Evolutionary conservation across 2,113 vertebrate species (phyloP), one percentile per base, ranked within the genome.

Genomic region (Trichomycterus rosablanca): DNA sequence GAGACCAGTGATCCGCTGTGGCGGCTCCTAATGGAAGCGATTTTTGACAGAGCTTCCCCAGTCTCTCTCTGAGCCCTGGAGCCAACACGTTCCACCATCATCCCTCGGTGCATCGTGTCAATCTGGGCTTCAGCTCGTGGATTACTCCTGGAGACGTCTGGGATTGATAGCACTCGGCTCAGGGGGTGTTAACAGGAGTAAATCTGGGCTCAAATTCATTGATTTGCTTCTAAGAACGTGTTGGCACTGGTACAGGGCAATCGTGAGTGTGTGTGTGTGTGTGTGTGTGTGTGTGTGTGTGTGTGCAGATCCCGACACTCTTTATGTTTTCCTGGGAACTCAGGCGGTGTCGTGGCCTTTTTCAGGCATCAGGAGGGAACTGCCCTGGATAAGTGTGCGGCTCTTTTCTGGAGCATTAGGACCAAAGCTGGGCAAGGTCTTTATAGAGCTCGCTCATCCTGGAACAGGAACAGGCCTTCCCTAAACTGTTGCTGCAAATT

Each of bases 171-270:
- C 44, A 39, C 22, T 24, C 18, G 45, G 45, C 59, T 50, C 45
- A 14, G 6, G 5, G 32, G 10, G 32, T 10, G 57, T 45, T 45
- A 30, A 59, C 26, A 32, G 40, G 26, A 34, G 18, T 11, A 43
- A 59, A 46, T 26, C 43, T 15, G 28, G 20, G 57, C 57, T 59
- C 44, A 46, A 48, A 48, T 50, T 28, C 49, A 50, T 50, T 16
- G 44, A 59, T 28, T 7, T 37, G 30, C 56, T 28, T 57, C 42
- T 15, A 22, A 5, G 20, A 20, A 39, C 44, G n/a, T 44, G 24
- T 18, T 49, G 43, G 58, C 58, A 49, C 12, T 18, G 28, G 16
- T 18, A 37, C 19, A 59, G 23, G 24, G 12, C 14, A 51, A 16
- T 19, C 19, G 22, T 2, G 12, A 7, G 18, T 35, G 44, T 16